These are phyloP conservation scores for Choloepus hoffmanni DNA, from an alignment of 2,113 vertebrate species.

Conservation along the genomic window DNA sequence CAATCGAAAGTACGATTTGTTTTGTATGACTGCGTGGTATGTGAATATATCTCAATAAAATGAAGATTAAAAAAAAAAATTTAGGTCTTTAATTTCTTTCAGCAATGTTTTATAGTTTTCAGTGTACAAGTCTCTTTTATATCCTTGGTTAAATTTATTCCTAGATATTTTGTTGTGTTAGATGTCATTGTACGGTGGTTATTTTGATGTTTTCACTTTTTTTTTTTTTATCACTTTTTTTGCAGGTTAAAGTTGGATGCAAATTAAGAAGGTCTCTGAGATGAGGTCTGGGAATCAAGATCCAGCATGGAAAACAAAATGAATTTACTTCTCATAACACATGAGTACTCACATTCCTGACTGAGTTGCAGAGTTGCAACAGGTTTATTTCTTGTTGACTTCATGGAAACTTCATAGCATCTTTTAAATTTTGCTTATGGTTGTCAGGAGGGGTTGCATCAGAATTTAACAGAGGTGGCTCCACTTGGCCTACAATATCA, in stretches of 20 bases:
- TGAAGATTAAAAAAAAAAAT: no score
- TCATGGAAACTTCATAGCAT: constrained; percentile 86
- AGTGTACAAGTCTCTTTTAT: no score
- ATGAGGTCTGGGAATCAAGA: constrained; percentile 66
- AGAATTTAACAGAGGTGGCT: constrained; percentile 77
- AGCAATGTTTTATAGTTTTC: no score
- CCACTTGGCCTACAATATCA: constrained; percentile 89
- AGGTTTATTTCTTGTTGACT: constrained; percentile 82
- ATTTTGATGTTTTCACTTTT: constrained; percentile 77
- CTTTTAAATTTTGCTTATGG: constrained; percentile 89
- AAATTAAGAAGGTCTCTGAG: background rate
- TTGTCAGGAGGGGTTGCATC: constrained; percentile 83
- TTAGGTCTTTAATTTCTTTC: no score
- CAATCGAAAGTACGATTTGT: no score
- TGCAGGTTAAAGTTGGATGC: background rate
- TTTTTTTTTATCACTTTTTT: constrained; percentile 60
- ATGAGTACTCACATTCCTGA: constrained; percentile 89
- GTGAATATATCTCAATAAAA: no score
- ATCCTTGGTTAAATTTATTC: no score
- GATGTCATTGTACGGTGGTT: background rate
- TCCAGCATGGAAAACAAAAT: constrained; percentile 79
- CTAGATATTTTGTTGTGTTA: no score
- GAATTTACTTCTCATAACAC: constrained; percentile 80
- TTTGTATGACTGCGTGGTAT: no score
- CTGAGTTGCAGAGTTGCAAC: background rate